Evolutionary conservation across 1,140 invertebrate species (phyloP), one percentile per base, ranked within the genome.

Genomic region (Ladona fulva): DNA sequence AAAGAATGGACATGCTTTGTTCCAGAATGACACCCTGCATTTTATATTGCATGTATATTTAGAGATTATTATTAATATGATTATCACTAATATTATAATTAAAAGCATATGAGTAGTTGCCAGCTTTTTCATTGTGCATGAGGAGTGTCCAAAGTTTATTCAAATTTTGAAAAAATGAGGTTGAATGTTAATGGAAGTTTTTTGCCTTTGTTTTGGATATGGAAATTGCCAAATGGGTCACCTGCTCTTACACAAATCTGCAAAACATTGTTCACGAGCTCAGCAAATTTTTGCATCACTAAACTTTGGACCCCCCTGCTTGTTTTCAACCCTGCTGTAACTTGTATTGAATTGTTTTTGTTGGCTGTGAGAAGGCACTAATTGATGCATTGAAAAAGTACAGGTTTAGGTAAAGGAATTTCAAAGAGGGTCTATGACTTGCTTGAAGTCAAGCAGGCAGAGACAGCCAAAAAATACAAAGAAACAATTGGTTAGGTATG

Each of bases 1-100:
- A 37, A 80, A 80, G 79, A 80, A 80, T 80, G 79, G 79, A 78
- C 79, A 77, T 80, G 79, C 79, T 80, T 80, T 80, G 79, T 80
- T 80, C 29, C 42, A 80, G 77, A 74, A 76, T 76, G 25, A 78
- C 25, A 78, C 78, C 74, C 77, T 77, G 79, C 78, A 80, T 80
- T 75, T 79, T 80, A 78, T 77, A 78, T 80, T 80, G 79, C 79
- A 80, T 80, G 79, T 80, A 80, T 66, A 66, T 66, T 66, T 66
- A 66, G 52, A 66, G 52, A 66, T 66, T 16, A 66, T 66, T 66
- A 66, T 66, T 66, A 66, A 66, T 66, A 66, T 66, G 52, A 66
- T 66, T 66, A 66, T 66, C 14, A 66, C 52, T 66, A 66, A 79
- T 77, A 78, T 79, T 77, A 77, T 77, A 73, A 42, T 78, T 76